Percentiles rank a stretch among this genome's conserved stretches.
These are phyloP conservation scores for Meles meles DNA, from an alignment of 2,113 vertebrate species.

Conservation along the genomic window DNA sequence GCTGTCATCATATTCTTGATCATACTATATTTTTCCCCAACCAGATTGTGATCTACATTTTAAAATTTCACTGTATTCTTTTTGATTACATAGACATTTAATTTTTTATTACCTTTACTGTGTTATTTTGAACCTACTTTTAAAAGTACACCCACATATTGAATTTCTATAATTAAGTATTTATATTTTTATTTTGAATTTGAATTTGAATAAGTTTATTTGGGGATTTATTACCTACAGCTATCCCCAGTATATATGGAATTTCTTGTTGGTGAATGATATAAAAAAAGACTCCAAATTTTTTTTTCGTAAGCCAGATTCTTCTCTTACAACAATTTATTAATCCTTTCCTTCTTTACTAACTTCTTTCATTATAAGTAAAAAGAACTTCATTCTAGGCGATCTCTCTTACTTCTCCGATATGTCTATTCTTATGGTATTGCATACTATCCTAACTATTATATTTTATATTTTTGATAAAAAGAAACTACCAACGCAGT, in stretches of 20 bases:
- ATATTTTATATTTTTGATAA: conserved; percentile 13
- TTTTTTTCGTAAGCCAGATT: background rate
- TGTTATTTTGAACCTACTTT: background rate
- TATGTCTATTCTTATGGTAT: background rate
- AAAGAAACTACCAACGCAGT: background rate
- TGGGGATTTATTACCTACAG: background rate
- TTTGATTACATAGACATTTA: background rate
- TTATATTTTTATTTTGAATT: conserved; percentile 1
- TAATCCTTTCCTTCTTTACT: background rate
- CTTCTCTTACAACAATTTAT: background rate
- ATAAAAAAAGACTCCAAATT: background rate
- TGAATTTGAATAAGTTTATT: background rate
- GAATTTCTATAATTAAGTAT: background rate
- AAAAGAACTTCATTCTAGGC: background rate
- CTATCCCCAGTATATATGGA: background rate
- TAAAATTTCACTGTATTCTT: background rate
- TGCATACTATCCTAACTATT: background rate
- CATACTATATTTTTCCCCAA: background rate
- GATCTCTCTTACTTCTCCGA: background rate
- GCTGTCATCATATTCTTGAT: background rate
- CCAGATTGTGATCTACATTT: background rate
- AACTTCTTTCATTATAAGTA: background rate
- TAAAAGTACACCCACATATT: background rate
- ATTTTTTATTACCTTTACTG: background rate
- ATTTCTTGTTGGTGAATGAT: background rate